These are phyloP conservation scores for Rhinoptilus africanus DNA, from an alignment of 2,113 vertebrate species.

Conservation along the genomic window DNA sequence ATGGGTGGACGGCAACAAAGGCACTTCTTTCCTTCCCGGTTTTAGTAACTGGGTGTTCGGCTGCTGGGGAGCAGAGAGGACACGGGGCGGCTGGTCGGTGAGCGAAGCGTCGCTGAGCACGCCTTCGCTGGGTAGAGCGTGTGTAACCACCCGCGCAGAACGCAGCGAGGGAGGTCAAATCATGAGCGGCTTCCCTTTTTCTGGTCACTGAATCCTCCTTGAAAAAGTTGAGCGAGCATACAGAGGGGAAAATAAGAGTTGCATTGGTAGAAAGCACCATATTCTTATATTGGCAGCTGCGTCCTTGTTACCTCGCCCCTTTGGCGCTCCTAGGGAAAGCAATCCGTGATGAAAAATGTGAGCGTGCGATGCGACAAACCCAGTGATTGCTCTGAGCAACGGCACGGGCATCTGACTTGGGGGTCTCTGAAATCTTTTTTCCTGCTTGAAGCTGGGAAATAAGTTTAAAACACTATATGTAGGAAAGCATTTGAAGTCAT, in stretches of 20 bases:
- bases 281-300: not conserved
- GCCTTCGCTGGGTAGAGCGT: not conserved
- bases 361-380: not conserved
- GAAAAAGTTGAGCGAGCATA: not conserved
- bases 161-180: not conserved
- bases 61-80: rapidly evolving
- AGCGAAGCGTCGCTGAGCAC: not conserved
- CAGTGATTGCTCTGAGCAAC: not conserved
- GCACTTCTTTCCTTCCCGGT: not conserved
- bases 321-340: not conserved
- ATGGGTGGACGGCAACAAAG: not conserved
- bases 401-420: not conserved
- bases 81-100: not conserved
- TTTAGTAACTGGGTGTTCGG: not conserved
- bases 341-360: rapidly evolving
- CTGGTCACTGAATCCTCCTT: not conserved
- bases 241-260: not conserved
- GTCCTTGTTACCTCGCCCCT: not conserved
- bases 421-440: not conserved
- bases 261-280: not conserved
- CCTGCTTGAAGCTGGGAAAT: not conserved
- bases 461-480: not conserved
- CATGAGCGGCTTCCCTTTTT: not conserved
- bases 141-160: not conserved
- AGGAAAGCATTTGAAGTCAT: not conserved